Base-by-base conservation (phyloP, 2,888 invertebrate species). In the Drosophila koepferae region DNA sequence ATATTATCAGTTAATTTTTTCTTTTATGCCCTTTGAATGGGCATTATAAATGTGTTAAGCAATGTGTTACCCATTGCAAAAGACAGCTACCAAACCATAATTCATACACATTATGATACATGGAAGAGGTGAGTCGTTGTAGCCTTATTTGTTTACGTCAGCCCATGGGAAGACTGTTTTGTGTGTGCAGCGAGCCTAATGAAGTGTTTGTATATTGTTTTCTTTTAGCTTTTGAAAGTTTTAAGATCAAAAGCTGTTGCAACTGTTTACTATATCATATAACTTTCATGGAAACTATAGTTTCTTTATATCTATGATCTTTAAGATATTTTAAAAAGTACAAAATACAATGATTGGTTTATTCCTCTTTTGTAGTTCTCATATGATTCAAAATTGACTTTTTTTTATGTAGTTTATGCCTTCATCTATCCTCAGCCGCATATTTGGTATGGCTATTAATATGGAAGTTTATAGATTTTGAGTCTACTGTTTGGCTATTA, bases 1-100 rank as follows among this genome's bases (percentile, higher is more conserved):
- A 67, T 38, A 72, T 69, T 61, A 78, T 61, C 48, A 66, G 43
- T 66, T 63, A 41, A 48, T 44, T 59, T 63, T 67, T 28, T 51
- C 40, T 49, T 49, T 31, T 31, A 46, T 77, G 38, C 63, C 55
- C 69, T 61, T 40, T 59, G 23, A 58, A 44, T 23, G 63, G 60
- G 60, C 38, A n/a, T 63, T 40, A 20, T 59, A 31, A 46, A 9
- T 36, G 59, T 43, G 34, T 43, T 41, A 16, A 20, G 20, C 34
- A 20, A 34, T 23, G 41, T 56, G 58, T 62, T 34, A 55, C 20
- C 40, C 61, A 16, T 34, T 40, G 16, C 36, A 18, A 31, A 40
- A 54, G 54, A 31, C 38, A 31, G 28, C 40, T 18, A 8, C 38
- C n/a, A 36, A 18, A 8, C 18, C 38, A 60, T 49, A 40, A 36